Evolutionary conservation across 2,888 invertebrate species (phyloP).

Genomic region (Tachina lurida): DNA sequence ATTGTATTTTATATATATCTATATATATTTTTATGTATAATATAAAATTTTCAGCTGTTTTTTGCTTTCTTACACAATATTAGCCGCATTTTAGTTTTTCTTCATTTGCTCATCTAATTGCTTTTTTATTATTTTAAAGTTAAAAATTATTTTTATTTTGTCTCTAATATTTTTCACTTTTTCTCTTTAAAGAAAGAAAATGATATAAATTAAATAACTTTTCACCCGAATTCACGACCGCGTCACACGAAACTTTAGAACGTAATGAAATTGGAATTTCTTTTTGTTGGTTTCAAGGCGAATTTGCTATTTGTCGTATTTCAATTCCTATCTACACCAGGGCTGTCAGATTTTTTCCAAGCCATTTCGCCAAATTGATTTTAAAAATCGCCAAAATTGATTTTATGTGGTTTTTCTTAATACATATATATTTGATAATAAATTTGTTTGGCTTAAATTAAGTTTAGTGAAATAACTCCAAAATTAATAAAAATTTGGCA

Average conservation of each 20-base stretch:
- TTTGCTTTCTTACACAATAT: conserved; percentile 59
- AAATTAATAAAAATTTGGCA: no score
- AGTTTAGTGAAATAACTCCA: no score
- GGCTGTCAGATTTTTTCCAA: no score
- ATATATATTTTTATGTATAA: neutral
- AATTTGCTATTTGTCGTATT: conserved; percentile 13
- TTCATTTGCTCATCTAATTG: neutral
- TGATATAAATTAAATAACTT: neutral
- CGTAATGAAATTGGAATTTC: conserved; percentile 68
- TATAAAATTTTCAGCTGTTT: conserved; percentile 64
- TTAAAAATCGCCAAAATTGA: no score
- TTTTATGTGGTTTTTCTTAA: no score
- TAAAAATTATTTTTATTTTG: conserved; percentile 12
- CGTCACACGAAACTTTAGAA: conserved; percentile 62
- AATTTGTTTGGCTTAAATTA: no score
- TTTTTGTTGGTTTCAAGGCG: conserved; percentile 18
- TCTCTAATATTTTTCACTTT: conserved; percentile 25
- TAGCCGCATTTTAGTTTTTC: conserved; percentile 54
- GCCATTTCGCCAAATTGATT: no score
- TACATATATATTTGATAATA: no score
- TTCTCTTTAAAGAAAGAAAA: conserved; percentile 7
- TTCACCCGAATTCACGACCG: conserved; percentile 60
- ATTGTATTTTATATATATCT: neutral
- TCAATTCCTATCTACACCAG: neutral
- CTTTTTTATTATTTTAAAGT: neutral